Conservation (phyloP, 2,888 invertebrate genomes). For the Tipula unca region DNA sequence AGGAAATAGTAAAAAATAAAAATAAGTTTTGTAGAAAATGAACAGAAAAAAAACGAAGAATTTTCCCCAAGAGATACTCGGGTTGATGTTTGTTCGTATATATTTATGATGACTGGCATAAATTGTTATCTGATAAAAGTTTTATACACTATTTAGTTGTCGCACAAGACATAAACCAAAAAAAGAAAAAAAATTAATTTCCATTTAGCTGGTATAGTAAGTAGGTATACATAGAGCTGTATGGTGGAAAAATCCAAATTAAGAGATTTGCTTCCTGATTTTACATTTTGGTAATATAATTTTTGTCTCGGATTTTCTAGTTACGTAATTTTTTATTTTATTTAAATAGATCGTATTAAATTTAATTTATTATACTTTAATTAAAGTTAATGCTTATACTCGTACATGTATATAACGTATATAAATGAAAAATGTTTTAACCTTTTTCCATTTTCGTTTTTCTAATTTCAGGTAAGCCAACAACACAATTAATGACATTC, state of each 20-base stretch:
- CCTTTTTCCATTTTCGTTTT: background rate
- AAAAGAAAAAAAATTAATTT: background rate
- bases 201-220: background rate
- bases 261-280: background rate
- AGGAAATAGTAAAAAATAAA: background rate
- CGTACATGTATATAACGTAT: too few species aligned
- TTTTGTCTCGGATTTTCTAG: background rate
- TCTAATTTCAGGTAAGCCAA: background rate
- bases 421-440: background rate
- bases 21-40: background rate
- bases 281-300: background rate
- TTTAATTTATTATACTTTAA: background rate
- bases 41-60: too few species aligned
- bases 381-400: background rate
- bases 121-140: conserved; percentile 3
- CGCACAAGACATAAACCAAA: background rate
- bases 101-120: conserved; percentile 9
- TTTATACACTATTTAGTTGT: background rate
- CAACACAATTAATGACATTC: background rate
- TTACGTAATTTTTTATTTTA: background rate
- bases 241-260: background rate
- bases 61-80: background rate
- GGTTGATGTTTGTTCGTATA: background rate
- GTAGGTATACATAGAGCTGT: background rate
- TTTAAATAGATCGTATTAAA: background rate